Evolutionary conservation across 1,140 invertebrate species (phyloP).

Genomic region (Drosophila quadrilineata): DNA sequence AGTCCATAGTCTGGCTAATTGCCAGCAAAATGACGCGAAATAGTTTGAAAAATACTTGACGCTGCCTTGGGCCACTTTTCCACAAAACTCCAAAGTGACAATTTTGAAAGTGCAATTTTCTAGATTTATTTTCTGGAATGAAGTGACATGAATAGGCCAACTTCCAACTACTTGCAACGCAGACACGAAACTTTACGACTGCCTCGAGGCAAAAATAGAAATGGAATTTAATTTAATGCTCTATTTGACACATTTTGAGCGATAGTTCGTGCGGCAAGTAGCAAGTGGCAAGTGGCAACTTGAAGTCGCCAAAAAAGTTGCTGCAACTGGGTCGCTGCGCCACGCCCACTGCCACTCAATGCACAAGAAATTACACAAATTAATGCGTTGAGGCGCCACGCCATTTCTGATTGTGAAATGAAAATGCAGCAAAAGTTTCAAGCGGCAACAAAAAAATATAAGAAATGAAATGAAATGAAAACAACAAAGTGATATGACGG

Average conservation of each 20-base stretch:
- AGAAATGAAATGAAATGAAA: too few species aligned
- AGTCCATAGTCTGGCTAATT: conserved; percentile 23
- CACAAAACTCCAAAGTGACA: conserved; percentile 59
- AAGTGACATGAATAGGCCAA: conserved; percentile 13
- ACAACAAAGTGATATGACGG: conserved; percentile 20
- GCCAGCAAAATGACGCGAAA: background rate
- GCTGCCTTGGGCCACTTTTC: too few species aligned
- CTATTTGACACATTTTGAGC: conserved; percentile 70
- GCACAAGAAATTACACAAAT: conserved; percentile 52
- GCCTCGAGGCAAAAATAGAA: conserved; percentile 22
- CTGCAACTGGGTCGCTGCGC: conserved; percentile 47
- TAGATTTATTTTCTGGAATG: conserved; percentile 62
- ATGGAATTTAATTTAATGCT: conserved; percentile 67
- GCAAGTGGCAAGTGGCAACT: conserved; percentile 22
- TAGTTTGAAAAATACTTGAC: conserved; percentile 7
- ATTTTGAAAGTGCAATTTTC: conserved; percentile 46
- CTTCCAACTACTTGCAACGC: conserved; percentile 25
- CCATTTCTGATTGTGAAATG: background rate
- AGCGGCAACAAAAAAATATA: conserved; percentile 25
- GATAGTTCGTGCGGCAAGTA: conserved; percentile 34
- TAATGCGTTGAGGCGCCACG: conserved; percentile 14
- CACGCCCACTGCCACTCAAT: conserved; percentile 47
- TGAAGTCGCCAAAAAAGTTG: conserved; percentile 15
- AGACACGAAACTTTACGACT: background rate
- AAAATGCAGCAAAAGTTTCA: conserved; percentile 48